A percentile compares a stretch with the other conserved stretches of the same genome.
These are phyloP conservation scores for Oxycera nigricornis DNA, from an alignment of 2,888 invertebrate genomes.

Conservation along the genomic window DNA sequence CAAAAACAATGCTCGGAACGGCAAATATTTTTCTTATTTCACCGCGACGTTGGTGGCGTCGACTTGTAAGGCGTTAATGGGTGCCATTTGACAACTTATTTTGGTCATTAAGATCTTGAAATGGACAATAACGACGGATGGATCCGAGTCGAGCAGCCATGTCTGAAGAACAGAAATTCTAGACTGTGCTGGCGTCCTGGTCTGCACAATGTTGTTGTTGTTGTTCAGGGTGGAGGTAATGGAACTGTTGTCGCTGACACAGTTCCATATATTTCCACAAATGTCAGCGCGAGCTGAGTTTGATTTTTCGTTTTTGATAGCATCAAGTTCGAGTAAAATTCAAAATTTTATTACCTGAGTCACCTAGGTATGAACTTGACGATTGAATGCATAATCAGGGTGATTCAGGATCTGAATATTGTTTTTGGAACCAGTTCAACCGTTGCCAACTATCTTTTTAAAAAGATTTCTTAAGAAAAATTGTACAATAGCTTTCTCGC, in stretches of 20 bases:
- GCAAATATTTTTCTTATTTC: neutral
- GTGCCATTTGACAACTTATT: slow-evolving; percentile 44
- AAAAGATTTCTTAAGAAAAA: too few species aligned
- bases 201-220: neutral
- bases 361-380: too few species aligned
- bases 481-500: too few species aligned
- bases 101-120: slow-evolving; percentile 35
- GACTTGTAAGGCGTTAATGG: slow-evolving; percentile 39
- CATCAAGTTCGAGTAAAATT: too few species aligned
- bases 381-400: too few species aligned
- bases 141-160: neutral
- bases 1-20: neutral
- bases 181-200: neutral
- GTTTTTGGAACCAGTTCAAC: too few species aligned
- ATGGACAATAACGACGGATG: slow-evolving; percentile 28
- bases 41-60: slow-evolving; percentile 39
- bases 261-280: too few species aligned
- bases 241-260: neutral
- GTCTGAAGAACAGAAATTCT: neutral
- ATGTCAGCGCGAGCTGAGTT: too few species aligned
- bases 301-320: too few species aligned
- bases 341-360: too few species aligned
- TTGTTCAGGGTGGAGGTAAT: neutral
- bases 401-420: too few species aligned
- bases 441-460: too few species aligned